These are phyloP conservation scores for Leucoma salicis DNA, from an alignment of 2,888 invertebrate species.

Conservation along the genomic window DNA sequence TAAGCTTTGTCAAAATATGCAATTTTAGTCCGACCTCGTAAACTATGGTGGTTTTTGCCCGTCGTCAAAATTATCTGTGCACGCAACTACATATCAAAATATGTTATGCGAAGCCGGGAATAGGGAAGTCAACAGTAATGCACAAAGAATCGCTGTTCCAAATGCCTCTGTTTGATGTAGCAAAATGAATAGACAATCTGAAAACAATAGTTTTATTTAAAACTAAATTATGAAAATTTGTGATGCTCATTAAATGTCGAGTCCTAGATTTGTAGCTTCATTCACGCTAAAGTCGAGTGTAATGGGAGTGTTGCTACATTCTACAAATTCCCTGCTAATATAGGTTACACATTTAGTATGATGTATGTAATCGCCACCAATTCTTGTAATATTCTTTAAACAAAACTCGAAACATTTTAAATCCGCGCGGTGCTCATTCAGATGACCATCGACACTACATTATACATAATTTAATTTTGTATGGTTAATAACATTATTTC, in stretches of 20 bases:
- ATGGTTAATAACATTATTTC: slow-evolving; percentile 66
- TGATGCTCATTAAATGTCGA: slow-evolving; percentile 64
- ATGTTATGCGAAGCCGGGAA: too few relatives aligned
- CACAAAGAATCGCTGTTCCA: too few relatives aligned
- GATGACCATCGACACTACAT: slow-evolving; percentile 21
- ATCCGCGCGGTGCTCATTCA: slow-evolving; percentile 13
- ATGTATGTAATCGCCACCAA: too few relatives aligned
- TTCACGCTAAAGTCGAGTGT: slow-evolving; percentile 28
- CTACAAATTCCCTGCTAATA: not conserved
- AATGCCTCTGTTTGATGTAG: too few relatives aligned
- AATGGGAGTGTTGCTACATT: slow-evolving; percentile 10
- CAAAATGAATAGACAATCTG: slow-evolving; percentile 32
- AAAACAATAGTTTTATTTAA: slow-evolving; percentile 64
- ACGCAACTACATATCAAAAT: too few relatives aligned
- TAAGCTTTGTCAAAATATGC: too few relatives aligned
- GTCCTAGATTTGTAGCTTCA: slow-evolving; percentile 44
- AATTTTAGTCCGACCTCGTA: too few relatives aligned
- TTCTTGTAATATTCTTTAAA: slow-evolving; percentile 3
- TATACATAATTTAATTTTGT: slow-evolving; percentile 54
- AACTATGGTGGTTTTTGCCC: too few relatives aligned
- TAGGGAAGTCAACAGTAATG: too few relatives aligned
- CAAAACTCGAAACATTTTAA: slow-evolving; percentile 6
- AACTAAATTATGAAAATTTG: slow-evolving; percentile 63
- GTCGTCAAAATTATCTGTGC: too few relatives aligned
- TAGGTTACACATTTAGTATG: too few relatives aligned